Base-by-base conservation (phyloP, 2,113 vertebrate species). In the Urocolius indicus region DNA sequence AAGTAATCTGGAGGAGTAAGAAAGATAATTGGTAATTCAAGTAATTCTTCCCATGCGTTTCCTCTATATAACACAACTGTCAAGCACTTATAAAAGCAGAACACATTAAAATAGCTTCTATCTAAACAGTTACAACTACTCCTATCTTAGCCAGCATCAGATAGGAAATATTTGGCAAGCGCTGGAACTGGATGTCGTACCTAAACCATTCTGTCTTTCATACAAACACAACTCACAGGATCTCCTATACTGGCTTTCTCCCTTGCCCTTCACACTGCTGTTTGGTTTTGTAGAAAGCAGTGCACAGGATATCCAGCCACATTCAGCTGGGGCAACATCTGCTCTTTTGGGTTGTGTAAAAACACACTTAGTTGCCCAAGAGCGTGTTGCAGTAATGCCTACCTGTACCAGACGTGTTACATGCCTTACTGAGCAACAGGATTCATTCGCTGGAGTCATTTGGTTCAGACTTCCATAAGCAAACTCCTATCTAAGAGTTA, bases 1-100 rank as follows among this genome's bases (percentile, higher is more conserved):
- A 54, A 99, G 96, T 69, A 99, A 97, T 90, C 99, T 99, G 92
- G 13, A 96, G 72, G 48, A 78, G 73, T 21, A 18, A 76, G 52
- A 76, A 19, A 94, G 52, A 73, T 11, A 36, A 74, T 38, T 67
- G 20, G 3, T 22, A 58, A 72, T 62, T 90, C 34, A 76, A 57
- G 22, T 62, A 43, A 20, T 26, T 30, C 46, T 45, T 27, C 18
- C 36, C 22, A 7, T 4, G 11, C 16, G 24, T 27, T 86, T 61
- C 57, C 38, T 51, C 34, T 13, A 55, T 12, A 86, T 16, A 36
- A 59, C 61, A 36, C 43, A 51, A 67, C 23, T 57, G 46, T 9
- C 5, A 8, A 71, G 34, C 41, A 45, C 24, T 23, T 41, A n/a
- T 0, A 36, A 21, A 24, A 6, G 34, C 15, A 55, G 9, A 74